phyloP scores from a whole-genome alignment of 2,888 invertebrate genomes.

The Acrobeloides nanus region DNA sequence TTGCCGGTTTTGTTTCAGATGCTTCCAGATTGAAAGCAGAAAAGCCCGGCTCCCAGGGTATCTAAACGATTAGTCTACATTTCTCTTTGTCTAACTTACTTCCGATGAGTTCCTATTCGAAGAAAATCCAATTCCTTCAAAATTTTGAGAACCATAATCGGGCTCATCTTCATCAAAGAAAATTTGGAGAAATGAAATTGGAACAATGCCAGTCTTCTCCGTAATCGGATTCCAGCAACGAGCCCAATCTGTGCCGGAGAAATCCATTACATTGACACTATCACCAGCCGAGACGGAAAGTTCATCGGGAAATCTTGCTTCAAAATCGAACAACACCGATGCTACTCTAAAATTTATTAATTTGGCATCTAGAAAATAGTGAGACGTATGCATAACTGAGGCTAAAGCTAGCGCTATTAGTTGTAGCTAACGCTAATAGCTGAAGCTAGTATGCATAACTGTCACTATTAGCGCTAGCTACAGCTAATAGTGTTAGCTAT shows the following conservation, averaged over 20 bases:
- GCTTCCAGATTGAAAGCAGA: background rate
- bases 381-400: too few species aligned
- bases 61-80: too few species aligned
- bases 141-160: slow-evolving; percentile 20
- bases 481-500: too few species aligned
- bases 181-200: slow-evolving; percentile 37
- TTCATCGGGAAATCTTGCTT: slow-evolving; percentile 37
- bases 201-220: slow-evolving; percentile 38
- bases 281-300: slow-evolving; percentile 34
- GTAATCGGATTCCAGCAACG: slow-evolving; percentile 38
- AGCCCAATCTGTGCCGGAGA: slow-evolving; percentile 41
- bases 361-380: too few species aligned
- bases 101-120: slow-evolving; percentile 5
- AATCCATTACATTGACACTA: slow-evolving; percentile 34
- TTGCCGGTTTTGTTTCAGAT: too few species aligned
- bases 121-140: too few species aligned
- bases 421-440: too few species aligned
- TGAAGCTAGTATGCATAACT: too few species aligned
- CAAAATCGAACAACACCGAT: slow-evolving; percentile 38
- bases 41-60: background rate
- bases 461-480: too few species aligned
- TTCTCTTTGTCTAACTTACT: too few species aligned
- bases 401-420: too few species aligned
- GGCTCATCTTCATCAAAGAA: slow-evolving; percentile 43
- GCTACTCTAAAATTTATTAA: slow-evolving; percentile 37